Base-by-base conservation (phyloP, 1,140 invertebrate genomes). In the Drosophila orosa region DNA sequence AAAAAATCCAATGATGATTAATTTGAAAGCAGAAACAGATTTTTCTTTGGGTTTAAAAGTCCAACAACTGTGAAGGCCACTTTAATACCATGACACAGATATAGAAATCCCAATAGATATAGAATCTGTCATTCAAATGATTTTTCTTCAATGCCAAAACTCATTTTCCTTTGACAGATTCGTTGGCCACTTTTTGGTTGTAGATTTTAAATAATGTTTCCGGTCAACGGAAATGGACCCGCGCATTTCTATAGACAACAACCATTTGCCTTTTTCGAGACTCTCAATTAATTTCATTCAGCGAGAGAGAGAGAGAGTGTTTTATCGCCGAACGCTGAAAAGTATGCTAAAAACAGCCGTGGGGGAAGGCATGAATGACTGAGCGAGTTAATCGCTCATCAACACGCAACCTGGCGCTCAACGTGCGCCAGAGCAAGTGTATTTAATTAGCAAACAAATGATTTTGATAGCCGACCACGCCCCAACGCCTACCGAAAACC, bases 371-470 rank as follows among this genome's bases (percentile, higher is more conserved):
- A 12, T 42, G n/a, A 27, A 35, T 65, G 39, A 33, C 7, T 55
- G 72, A 74, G 59, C 67, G 73, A 69, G 59, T 86, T 81, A 84
- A 84, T 84, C 80, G 78, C 75, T 68, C 40, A 47, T 58, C 78
- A 69, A 42, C 58, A 77, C 61, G 67, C 81, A 54, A 85, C 48
- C 37, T 9, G 10, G 44, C 61, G 42, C 50, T n/a, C 40, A 57
- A 31, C 25, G 25, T 19, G 67, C 59, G 59, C 45, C 58, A 31
- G 59, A 44, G 57, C 62, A 80, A 84, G 68, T 79, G 74, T 67
- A 85, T 83, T 83, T 80, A 83, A 83, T 83, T 83, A 84, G 77
- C 81, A 76, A 68, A 72, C 77, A 83, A 83, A 84, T 80, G 72
- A 83, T 72, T 84, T 80, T 80, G 24, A 76, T 76, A 77, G 58